phyloP scores from a whole-genome alignment of 2,113 vertebrate genomes.

The Notarius lentiginosus region DNA sequence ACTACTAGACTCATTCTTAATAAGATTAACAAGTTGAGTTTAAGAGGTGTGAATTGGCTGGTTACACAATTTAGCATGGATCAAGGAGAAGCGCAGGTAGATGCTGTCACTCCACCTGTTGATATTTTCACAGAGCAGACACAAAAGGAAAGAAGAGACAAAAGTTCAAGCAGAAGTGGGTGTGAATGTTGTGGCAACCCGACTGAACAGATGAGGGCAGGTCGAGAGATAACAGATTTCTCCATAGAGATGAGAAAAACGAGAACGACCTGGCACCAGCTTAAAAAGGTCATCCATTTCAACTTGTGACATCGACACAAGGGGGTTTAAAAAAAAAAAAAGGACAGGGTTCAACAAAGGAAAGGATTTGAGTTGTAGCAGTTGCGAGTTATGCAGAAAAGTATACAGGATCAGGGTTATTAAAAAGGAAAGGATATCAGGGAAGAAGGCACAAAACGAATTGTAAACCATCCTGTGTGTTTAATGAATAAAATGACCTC shows the following conservation, averaged over 20 bases:
- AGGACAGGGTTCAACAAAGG: not conserved
- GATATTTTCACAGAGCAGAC: not conserved
- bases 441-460: not conserved
- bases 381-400: no score
- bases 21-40: not conserved
- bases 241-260: constrained; percentile 33
- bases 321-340: not conserved
- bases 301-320: constrained; percentile 15
- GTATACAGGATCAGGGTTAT: not conserved
- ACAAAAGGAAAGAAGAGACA: not conserved
- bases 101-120: not conserved
- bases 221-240: constrained; percentile 38
- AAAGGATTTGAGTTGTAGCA: not conserved
- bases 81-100: no score
- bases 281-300: constrained; percentile 50
- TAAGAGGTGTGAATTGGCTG: no score
- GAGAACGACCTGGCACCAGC: constrained; percentile 16
- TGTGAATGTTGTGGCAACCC: constrained; percentile 29
- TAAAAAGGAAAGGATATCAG: not conserved
- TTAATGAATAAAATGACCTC: not conserved
- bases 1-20: no score
- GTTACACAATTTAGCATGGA: no score
- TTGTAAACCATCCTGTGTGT: not conserved
- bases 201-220: constrained; percentile 41
- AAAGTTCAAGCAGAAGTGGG: not conserved